Percentiles rank a stretch among this genome's conserved stretches.
Conservation (phyloP, 2,888 invertebrate species). For the Catotricha subobsoleta region DNA sequence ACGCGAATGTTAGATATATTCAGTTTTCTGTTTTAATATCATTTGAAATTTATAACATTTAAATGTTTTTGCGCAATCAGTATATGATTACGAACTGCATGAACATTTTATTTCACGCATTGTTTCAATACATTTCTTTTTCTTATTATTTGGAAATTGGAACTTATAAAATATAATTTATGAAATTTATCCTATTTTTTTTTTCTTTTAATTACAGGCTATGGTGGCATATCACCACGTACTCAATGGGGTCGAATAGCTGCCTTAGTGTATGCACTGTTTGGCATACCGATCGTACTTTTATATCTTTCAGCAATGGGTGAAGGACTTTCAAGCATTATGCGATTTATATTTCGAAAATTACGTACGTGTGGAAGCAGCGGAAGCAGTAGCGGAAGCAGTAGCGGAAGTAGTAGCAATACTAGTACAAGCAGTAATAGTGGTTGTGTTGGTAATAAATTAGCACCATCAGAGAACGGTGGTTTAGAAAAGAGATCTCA, state of each 20-base stretch:
- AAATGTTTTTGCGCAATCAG: too few species aligned
- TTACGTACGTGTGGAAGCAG: conserved; percentile 25
- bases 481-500: neutral
- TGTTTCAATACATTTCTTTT: too few species aligned
- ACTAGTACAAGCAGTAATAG: neutral
- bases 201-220: conserved; percentile 39
- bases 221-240: conserved; percentile 65
- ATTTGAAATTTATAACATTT: too few species aligned
- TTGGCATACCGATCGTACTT: conserved; percentile 76
- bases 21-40: too few species aligned
- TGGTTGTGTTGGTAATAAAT: neutral
- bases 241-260: conserved; percentile 59
- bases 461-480: neutral
- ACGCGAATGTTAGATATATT: too few species aligned
- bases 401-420: conserved; percentile 10
- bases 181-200: neutral
- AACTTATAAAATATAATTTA: too few species aligned
- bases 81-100: too few species aligned
- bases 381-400: conserved; percentile 22
- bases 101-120: neutral
- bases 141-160: too few species aligned
- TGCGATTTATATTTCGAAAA: conserved; percentile 51
- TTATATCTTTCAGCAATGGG: conserved; percentile 77
- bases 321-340: conserved; percentile 61
- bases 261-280: conserved; percentile 67